Evolutionary conservation across 2,797 vertebrate species (phyloP).

Genomic region (Gadopsis marmoratus): DNA sequence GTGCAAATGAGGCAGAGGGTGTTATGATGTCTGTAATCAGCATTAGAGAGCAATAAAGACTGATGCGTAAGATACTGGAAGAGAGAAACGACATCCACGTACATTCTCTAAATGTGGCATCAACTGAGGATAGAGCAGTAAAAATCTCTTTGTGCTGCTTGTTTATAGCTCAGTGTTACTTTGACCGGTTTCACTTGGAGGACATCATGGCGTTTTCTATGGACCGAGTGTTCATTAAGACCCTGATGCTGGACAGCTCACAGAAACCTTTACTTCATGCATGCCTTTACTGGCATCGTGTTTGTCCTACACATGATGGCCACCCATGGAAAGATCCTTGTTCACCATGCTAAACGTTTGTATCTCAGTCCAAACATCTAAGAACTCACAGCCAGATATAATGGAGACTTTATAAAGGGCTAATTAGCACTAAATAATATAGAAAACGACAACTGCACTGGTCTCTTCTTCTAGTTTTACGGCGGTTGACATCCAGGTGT

Average conservation of each 20-base stretch:
- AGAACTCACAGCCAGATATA: not conserved
- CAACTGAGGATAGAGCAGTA: constrained; percentile 11
- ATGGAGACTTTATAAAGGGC: not conserved
- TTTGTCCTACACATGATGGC: not conserved
- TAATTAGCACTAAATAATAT: not conserved
- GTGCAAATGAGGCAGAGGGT: constrained; percentile 49
- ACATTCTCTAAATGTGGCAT: constrained; percentile 16
- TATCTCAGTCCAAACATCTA: not conserved
- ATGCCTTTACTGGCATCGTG: not conserved
- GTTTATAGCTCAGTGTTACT: constrained; percentile 26
- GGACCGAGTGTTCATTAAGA: constrained; percentile 30
- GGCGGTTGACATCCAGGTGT: too few relatives aligned
- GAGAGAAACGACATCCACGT: constrained; percentile 20
- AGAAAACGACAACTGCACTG: not conserved
- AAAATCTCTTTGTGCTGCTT: constrained; percentile 39
- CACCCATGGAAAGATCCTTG: not conserved
- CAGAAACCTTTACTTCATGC: not conserved
- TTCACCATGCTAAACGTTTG: not conserved
- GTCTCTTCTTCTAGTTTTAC: too few relatives aligned
- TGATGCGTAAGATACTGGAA: constrained; percentile 11
- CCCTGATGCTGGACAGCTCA: not conserved
- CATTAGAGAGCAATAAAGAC: constrained; percentile 51
- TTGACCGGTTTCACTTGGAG: constrained; percentile 37
- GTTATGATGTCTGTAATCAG: constrained; percentile 55
- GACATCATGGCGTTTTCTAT: constrained; percentile 27